Conservation (phyloP, 2,888 invertebrate genomes). For the Drosophila greeni region DNA sequence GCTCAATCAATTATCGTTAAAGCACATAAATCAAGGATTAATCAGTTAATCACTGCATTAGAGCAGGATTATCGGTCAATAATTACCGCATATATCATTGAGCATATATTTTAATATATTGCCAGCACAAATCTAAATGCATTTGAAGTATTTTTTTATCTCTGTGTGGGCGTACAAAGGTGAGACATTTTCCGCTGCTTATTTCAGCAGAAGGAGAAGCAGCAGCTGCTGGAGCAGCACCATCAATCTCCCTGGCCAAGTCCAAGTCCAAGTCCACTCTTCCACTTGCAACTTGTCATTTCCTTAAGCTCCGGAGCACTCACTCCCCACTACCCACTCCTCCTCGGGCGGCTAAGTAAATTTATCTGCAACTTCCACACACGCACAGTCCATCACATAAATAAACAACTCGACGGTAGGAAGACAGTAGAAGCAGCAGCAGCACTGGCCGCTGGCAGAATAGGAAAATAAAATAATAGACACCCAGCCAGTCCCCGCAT, state of each 20-base stretch:
- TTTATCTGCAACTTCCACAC: conserved; percentile 58
- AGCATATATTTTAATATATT: not conserved
- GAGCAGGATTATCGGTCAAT: not conserved
- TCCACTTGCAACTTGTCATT: conserved; percentile 43
- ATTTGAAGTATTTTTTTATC: not conserved
- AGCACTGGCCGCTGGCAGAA: conserved; percentile 27
- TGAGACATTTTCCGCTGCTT: conserved; percentile 16
- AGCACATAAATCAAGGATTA: not conserved
- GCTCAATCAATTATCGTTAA: not conserved
- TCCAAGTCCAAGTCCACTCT: conserved; percentile 29
- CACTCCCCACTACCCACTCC: conserved; percentile 4
- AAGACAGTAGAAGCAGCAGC: conserved; percentile 4
- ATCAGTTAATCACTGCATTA: not conserved
- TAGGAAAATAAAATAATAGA: conserved; percentile 65
- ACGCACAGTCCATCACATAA: conserved; percentile 62
- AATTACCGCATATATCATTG: not conserved
- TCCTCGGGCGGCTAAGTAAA: conserved; percentile 56
- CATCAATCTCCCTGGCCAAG: conserved; percentile 31
- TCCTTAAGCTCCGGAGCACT: conserved; percentile 41
- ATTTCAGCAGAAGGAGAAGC: conserved; percentile 4
- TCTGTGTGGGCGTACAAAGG: conserved; percentile 12
- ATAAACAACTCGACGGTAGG: conserved; percentile 57
- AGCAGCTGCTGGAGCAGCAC: conserved; percentile 5
- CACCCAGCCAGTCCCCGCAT: conserved; percentile 27
- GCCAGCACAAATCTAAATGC: not conserved